Evolutionary conservation across 2,797 vertebrate species (phyloP).

Genomic region (Rachycentron canadum): DNA sequence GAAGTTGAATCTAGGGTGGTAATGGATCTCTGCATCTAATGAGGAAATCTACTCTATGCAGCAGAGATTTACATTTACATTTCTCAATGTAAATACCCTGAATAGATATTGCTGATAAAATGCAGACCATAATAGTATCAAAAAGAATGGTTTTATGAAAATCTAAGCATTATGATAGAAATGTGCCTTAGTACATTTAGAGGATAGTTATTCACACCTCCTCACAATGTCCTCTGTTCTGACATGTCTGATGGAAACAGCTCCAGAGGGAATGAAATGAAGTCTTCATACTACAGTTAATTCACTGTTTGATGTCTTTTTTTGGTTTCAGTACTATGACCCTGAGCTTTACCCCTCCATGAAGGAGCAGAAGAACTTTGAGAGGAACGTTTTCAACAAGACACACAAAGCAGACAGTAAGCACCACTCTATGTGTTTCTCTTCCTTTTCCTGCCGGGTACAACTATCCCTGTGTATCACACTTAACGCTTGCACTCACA

Average conservation of each 20-base stretch:
- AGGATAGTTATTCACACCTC: no score
- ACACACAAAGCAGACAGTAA: conserved; percentile 89
- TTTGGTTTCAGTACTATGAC: conserved; percentile 90
- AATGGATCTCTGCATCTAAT: not conserved
- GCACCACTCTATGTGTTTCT: conserved; percentile 27
- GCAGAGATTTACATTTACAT: not conserved
- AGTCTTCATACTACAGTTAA: no score
- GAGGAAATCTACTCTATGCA: not conserved
- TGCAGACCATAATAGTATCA: not conserved
- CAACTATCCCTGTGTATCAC: conserved; percentile 1
- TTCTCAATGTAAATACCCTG: not conserved
- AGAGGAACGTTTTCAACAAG: conserved; percentile 92
- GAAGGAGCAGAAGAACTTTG: conserved; percentile 92
- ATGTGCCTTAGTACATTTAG: not conserved
- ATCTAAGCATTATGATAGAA: not conserved
- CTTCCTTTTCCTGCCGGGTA: not conserved
- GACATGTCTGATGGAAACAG: not conserved
- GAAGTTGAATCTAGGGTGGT: not conserved
- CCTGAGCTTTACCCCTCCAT: conserved; percentile 88
- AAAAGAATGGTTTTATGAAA: not conserved
- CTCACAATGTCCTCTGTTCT: not conserved
- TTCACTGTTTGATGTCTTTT: not conserved
- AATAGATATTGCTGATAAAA: not conserved
- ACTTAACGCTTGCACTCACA: conserved; percentile 28
- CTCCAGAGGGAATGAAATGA: not conserved